phyloP scores from a whole-genome alignment of 2,797 vertebrate genomes.

The Bufotes viridis region DNA sequence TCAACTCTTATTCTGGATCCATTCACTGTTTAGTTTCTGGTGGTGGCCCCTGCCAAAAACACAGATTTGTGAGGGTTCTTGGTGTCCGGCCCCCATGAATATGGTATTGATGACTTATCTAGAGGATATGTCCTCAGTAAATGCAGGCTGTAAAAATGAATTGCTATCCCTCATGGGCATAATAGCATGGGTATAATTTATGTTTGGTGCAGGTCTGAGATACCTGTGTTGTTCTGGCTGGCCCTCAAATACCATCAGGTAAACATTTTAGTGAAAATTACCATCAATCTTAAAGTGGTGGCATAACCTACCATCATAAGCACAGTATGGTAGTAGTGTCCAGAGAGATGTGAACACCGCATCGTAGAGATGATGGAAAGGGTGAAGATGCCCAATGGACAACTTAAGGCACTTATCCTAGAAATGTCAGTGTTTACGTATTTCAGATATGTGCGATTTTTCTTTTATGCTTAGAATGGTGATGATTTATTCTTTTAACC shows the following conservation, averaged over 20 bases:
- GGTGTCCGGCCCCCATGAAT: no score
- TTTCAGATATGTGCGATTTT: neutral
- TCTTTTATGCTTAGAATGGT: neutral
- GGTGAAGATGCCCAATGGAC: slow-evolving; percentile 17
- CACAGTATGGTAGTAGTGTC: neutral
- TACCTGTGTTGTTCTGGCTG: slow-evolving; percentile 10
- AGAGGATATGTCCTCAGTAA: no score
- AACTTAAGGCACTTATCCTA: slow-evolving; percentile 1
- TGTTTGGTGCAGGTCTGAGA: neutral
- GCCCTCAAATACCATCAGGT: neutral
- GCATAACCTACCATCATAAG: slow-evolving; percentile 34
- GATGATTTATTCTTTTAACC: neutral
- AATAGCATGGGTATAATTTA: neutral
- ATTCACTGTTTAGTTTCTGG: no score
- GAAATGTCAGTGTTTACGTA: slow-evolving; percentile 10
- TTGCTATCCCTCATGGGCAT: neutral
- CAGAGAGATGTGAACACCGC: slow-evolving; percentile 18
- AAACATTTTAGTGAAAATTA: neutral
- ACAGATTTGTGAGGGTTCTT: no score
- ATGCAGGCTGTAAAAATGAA: neutral
- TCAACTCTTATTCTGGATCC: no score
- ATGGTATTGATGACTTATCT: no score
- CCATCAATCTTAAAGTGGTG: slow-evolving; percentile 8
- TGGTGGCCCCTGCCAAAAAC: no score
- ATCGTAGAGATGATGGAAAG: slow-evolving; percentile 17